Percentiles rank a stretch among this genome's conserved stretches.
phyloP scores from a whole-genome alignment of 2,113 vertebrate species.

The Microcebus jonahi region DNA sequence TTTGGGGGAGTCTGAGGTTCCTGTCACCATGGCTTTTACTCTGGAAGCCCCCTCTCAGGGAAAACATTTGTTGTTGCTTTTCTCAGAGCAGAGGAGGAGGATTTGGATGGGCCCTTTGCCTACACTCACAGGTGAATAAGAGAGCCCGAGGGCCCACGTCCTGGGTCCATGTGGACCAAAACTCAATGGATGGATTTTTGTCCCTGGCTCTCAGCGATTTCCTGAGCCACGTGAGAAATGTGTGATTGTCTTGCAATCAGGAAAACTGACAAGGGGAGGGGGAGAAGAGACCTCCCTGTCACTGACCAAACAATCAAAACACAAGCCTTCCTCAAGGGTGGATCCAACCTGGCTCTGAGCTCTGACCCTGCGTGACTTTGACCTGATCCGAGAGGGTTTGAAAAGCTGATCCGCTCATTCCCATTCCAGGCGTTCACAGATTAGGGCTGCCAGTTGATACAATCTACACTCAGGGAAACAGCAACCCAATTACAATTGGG shows the following conservation, averaged over 20 bases:
- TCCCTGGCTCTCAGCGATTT: conserved; percentile 44
- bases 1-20: conserved; percentile 65
- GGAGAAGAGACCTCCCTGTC: neutral
- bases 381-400: conserved; percentile 70
- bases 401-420: conserved; percentile 81
- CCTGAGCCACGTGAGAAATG: conserved; percentile 28
- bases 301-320: neutral
- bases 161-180: conserved; percentile 4
- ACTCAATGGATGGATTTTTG: conserved; percentile 40
- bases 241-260: conserved; percentile 35
- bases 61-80: neutral
- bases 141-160: neutral
- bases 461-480: conserved; percentile 71
- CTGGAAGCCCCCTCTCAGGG: conserved; percentile 55
- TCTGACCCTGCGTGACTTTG: conserved; percentile 43
- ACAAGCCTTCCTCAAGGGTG: neutral
- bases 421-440: conserved; percentile 77
- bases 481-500: conserved; percentile 61
- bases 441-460: conserved; percentile 75
- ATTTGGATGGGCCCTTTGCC: neutral
- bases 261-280: neutral
- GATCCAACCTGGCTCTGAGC: conserved; percentile 41
- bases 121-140: neutral
- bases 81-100: conserved; percentile 62
- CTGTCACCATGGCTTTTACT: neutral